Conservation (phyloP, 1,140 invertebrate genomes). For the Dendrolimus punctatus region DNA sequence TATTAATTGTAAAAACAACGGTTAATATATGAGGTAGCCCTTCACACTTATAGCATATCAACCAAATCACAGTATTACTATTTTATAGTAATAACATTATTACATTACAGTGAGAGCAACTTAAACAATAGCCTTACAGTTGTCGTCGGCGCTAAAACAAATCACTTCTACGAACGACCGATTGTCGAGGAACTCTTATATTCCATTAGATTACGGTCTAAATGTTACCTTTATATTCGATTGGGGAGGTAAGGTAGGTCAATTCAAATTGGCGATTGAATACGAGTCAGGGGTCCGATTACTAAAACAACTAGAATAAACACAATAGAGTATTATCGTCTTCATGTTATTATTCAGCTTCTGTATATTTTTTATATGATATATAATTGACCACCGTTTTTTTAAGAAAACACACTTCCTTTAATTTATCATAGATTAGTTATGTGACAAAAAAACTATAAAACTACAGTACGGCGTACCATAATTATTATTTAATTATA, state of each 20-base stretch:
- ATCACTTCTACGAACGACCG: conserved; percentile 31
- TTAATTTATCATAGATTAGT: too few species aligned
- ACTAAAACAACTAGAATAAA: conserved; percentile 38
- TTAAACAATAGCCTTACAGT: conserved; percentile 37
- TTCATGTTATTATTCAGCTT: conserved; percentile 11
- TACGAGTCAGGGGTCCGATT: conserved; percentile 28
- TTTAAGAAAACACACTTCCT: neutral
- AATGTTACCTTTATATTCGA: neutral
- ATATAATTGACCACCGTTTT: conserved; percentile 8
- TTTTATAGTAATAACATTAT: conserved; percentile 19
- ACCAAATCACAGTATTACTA: neutral
- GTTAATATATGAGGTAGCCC: too few species aligned
- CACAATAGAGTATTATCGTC: conserved; percentile 17
- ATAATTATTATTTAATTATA: too few species aligned
- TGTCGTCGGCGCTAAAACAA: conserved; percentile 35
- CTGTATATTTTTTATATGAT: conserved; percentile 8
- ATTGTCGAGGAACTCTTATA: conserved; percentile 19
- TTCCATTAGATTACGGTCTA: conserved; percentile 13
- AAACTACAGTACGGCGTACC: too few species aligned
- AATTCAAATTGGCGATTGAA: conserved; percentile 13
- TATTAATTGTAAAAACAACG: too few species aligned
- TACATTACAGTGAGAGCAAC: conserved; percentile 27
- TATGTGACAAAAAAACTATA: too few species aligned
- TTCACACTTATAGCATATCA: too few species aligned
- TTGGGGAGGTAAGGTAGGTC: conserved; percentile 9